phyloP scores from a whole-genome alignment of 2,113 vertebrate species.

The Mesoclemmys tuberculata region DNA sequence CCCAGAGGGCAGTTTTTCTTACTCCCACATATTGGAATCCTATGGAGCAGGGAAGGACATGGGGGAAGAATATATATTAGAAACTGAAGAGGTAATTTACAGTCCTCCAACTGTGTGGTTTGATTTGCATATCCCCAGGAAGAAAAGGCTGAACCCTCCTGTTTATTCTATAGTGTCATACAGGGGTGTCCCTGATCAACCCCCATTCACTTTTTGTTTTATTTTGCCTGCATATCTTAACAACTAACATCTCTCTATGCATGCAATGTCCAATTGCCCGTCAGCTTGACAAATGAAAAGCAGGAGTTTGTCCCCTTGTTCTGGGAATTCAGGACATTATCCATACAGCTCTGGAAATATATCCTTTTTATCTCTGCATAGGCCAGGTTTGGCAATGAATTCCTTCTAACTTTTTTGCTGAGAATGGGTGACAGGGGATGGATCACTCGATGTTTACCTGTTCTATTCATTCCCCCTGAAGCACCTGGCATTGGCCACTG shows the following conservation, averaged over 20 bases:
- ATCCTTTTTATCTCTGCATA: fast-evolving
- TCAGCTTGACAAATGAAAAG: not conserved
- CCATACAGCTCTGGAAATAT: not conserved
- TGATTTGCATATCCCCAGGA: not conserved
- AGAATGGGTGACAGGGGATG: no score
- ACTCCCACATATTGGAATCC: not conserved
- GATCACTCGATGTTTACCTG: no score
- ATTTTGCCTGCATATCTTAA: not conserved
- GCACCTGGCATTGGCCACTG: no score
- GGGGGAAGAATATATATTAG: no score
- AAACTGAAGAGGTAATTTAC: not conserved
- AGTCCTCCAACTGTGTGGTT: not conserved
- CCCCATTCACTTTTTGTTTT: not conserved
- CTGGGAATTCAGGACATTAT: no score
- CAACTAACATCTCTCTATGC: not conserved
- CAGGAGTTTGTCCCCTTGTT: not conserved
- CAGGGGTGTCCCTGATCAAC: not conserved
- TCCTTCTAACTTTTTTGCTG: not conserved
- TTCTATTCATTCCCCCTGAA: no score
- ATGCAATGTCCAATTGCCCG: not conserved
- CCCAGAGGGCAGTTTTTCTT: not conserved
- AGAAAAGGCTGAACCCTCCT: not conserved
- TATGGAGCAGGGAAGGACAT: not conserved
- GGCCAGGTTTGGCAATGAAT: not conserved
- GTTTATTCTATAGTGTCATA: not conserved